phyloP scores from a whole-genome alignment of 1,140 invertebrate genomes.

The Vollenhovia emeryi region DNA sequence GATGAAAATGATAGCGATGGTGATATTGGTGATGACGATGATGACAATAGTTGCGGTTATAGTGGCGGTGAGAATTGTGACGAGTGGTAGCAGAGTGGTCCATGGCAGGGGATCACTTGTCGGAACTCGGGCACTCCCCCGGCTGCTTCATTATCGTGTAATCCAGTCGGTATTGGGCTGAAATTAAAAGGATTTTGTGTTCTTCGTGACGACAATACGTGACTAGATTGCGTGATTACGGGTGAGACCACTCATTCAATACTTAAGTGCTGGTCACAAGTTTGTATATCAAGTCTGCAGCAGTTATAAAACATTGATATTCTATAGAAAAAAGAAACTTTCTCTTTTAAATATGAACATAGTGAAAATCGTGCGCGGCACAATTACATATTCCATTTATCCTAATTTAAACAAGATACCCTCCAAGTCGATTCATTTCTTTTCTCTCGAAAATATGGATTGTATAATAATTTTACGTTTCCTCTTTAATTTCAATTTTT shows the following conservation, averaged over 20 bases:
- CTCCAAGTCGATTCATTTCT: background rate
- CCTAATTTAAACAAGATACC: background rate
- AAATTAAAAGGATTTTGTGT: conserved; percentile 71
- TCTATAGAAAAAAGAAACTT: background rate
- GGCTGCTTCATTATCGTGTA: conserved; percentile 84
- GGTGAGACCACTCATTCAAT: background rate
- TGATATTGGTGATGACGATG: conserved; percentile 55
- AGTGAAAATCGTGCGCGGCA: background rate
- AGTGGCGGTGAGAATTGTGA: conserved; percentile 58
- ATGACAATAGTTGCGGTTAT: conserved; percentile 76
- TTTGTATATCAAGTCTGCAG: background rate
- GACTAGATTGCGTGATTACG: background rate
- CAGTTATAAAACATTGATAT: background rate
- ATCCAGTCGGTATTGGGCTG: conserved; percentile 85
- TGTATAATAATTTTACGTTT: background rate
- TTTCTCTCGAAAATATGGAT: background rate
- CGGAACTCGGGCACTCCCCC: conserved; percentile 83
- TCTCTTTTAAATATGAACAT: background rate
- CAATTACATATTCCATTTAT: background rate
- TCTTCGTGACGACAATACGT: conserved; percentile 10
- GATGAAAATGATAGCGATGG: conserved; percentile 45
- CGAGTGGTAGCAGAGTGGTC: conserved; percentile 65
- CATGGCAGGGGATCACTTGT: conserved; percentile 85
- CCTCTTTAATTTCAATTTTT: background rate
- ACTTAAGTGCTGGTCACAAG: conserved; percentile 5